Percentiles rank a stretch among this genome's conserved stretches.
Conservation (phyloP, 1,140 invertebrate genomes). For the Pachyrhynchus sulphureomaculatus region DNA sequence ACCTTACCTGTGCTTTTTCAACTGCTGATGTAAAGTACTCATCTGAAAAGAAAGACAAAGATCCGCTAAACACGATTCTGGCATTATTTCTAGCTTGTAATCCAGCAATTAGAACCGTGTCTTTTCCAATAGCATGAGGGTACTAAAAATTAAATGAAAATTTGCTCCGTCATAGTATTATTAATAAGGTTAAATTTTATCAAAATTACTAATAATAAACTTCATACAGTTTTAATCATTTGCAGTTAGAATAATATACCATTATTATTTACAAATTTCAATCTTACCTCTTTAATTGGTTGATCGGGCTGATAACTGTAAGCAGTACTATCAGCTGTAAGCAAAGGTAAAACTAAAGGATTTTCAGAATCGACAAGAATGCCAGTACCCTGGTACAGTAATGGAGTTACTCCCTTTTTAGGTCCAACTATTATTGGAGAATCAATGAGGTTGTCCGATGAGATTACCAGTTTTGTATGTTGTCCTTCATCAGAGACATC, state of each 20-base stretch:
- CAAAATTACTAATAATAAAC: too few relatives aligned
- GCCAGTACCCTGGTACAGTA: constrained; percentile 90
- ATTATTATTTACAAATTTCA: too few relatives aligned
- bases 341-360: constrained; percentile 86
- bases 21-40: constrained; percentile 67
- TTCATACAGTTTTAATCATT: too few relatives aligned
- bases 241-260: too few relatives aligned
- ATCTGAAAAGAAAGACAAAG: constrained; percentile 96
- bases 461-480: constrained; percentile 90
- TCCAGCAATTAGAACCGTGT: constrained; percentile 90
- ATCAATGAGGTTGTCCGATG: constrained; percentile 84
- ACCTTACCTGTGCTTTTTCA: constrained; percentile 40
- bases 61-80: constrained; percentile 94
- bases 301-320: constrained; percentile 92
- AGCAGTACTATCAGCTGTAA: constrained; percentile 89
- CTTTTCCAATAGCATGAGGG: constrained; percentile 93
- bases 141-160: constrained; percentile 64
- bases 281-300: constrained; percentile 75
- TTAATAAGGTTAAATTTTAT: too few relatives aligned
- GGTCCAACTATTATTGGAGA: constrained; percentile 83
- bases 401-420: constrained; percentile 65
- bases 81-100: constrained; percentile 99
- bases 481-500: constrained; percentile 82
- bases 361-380: constrained; percentile 92
- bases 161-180: too few relatives aligned